Percentiles rank a stretch among this genome's conserved stretches.
Conservation (phyloP, 2,888 invertebrate species). For the Onthophagus sagittarius region DNA sequence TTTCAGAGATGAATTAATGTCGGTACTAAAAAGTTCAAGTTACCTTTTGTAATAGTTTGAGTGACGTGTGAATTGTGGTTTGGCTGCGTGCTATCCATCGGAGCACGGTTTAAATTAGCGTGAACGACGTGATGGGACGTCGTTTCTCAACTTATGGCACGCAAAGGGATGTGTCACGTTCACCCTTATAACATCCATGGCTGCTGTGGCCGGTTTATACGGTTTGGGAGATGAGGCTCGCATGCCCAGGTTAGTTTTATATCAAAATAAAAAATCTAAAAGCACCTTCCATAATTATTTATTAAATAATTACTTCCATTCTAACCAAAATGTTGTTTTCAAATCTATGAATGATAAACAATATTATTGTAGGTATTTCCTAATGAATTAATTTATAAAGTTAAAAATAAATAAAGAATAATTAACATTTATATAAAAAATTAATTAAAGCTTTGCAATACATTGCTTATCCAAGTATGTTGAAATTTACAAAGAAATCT, state of each 20-base stretch:
- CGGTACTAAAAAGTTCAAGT: neutral
- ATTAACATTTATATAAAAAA: too few relatives aligned
- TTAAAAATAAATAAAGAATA: too few relatives aligned
- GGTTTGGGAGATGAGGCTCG: conserved; percentile 74
- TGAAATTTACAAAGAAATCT: too few relatives aligned
- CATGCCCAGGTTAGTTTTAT: conserved; percentile 39
- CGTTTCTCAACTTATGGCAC: conserved; percentile 11
- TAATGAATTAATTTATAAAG: too few relatives aligned
- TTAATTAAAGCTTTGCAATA: too few relatives aligned
- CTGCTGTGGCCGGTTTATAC: conserved; percentile 75
- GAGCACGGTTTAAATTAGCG: conserved; percentile 7
- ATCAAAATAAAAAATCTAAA: too few relatives aligned
- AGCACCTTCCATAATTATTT: too few relatives aligned
- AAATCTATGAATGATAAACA: too few relatives aligned
- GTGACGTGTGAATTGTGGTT: conserved; percentile 5
- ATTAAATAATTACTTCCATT: too few relatives aligned
- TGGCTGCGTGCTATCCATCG: neutral
- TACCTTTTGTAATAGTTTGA: conserved; percentile 1
- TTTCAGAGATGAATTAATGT: neutral
- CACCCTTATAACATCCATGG: conserved; percentile 52
- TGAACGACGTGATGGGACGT: conserved; percentile 17
- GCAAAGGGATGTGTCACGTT: conserved; percentile 19
- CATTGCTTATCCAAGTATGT: too few relatives aligned
- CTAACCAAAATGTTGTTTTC: too few relatives aligned
- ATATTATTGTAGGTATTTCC: too few relatives aligned